Base-by-base conservation (phyloP, 2,888 invertebrate species). In the Dicyrtoma fusca region DNA sequence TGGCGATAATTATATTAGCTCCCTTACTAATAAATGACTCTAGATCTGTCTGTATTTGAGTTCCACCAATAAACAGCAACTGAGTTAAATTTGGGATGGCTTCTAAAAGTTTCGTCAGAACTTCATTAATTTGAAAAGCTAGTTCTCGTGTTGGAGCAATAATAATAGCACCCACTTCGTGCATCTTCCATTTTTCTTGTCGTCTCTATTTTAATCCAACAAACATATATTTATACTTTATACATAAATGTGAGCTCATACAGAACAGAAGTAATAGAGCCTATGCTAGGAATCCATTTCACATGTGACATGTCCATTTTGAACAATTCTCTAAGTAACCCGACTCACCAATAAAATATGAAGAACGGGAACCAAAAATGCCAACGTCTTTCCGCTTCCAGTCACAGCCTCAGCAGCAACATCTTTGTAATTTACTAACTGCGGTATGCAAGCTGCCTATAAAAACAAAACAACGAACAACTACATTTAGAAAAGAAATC, bases 331-430 rank as follows among this genome's bases (percentile, higher is more conserved):
- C 3, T 23, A 53, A 53, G 13, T 45, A n/a, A 34, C 14, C n/a
- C n/a, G 1, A 53, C 64, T 82, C 81, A 85, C 85, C 81, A 86
- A 85, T 63, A 99, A 84, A 81, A 95, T 89, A 85, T 98, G 94
- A 64, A 99, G 82, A 81, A 96, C 84, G 0, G 99, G 99, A 55
- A 99, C 89, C 13, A 98, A 85, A 84, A 98, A 99, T 0, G 98
- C 96, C 49, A 99, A 84, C 0, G 98, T 99, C 85, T 99, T 99
- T 0, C 99, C 99, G 77, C 97, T 97, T 3, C 99, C 99, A 0
- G 99, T 99, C 0, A 98, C 95, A 3, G 99, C 98, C 85, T 99
- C 97, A 0, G 94, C 98, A 0, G 95, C 96, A 14, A 99, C 96
- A 87, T 99, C 99, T 84, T 97, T 97, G 81, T 93, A 92, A 10